These are phyloP conservation scores for Karalla daura DNA, from an alignment of 2,797 vertebrate species.

Conservation along the genomic window DNA sequence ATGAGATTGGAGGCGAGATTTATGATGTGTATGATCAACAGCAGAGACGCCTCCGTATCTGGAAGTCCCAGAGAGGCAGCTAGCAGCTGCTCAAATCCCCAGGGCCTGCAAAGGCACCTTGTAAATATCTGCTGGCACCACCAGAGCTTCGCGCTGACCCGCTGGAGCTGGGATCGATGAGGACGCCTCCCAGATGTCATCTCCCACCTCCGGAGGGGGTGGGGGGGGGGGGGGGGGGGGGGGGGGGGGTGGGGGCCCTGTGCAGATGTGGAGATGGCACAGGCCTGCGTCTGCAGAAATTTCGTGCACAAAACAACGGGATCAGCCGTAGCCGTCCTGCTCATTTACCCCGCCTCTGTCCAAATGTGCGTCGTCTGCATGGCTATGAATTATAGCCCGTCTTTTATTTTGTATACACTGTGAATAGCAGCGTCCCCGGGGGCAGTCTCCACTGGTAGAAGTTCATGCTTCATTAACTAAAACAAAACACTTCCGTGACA, in stretches of 20 bases:
- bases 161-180: conserved; percentile 39
- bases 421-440: conserved; percentile 56
- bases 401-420: conserved; percentile 61
- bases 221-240: neutral
- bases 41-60: conserved; percentile 59
- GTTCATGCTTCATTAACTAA: conserved; percentile 76
- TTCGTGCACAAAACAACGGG: conserved; percentile 36
- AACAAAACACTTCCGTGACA: conserved; percentile 69
- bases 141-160: conserved; percentile 10
- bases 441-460: conserved; percentile 66
- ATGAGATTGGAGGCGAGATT: conserved; percentile 67
- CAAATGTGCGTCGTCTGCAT: conserved; percentile 57
- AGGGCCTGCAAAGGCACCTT: conserved; percentile 59
- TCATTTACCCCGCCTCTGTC: conserved; percentile 19
- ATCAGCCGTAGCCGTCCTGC: conserved; percentile 32
- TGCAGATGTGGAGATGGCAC: neutral
- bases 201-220: conserved; percentile 18
- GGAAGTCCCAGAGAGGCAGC: conserved; percentile 40
- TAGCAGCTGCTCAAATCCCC: conserved; percentile 30
- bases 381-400: conserved; percentile 55
- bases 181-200: conserved; percentile 21
- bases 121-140: conserved; percentile 59
- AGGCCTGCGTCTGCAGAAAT: conserved; percentile 22
- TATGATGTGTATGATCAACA: conserved; percentile 70
- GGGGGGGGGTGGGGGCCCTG: neutral